These are phyloP conservation scores for Lepilemur ruficaudatus DNA, from an alignment of 2,797 vertebrate genomes.

Conservation along the genomic window DNA sequence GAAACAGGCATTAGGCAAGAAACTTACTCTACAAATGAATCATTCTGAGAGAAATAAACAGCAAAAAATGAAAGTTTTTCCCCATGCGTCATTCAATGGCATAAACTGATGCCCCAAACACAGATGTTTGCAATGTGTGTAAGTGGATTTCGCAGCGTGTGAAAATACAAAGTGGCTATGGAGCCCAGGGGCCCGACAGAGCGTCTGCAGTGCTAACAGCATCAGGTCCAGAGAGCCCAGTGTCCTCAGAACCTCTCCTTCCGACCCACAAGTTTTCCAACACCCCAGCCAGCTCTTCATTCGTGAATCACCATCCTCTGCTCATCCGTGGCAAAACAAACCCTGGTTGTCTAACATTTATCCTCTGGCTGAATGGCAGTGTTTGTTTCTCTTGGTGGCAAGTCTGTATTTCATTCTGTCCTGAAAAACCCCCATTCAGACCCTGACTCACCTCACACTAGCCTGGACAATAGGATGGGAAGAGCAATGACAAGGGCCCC, in stretches of 20 bases:
- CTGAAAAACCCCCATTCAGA: not conserved
- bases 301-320: conserved; percentile 7
- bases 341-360: not conserved
- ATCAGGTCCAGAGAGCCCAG: not conserved
- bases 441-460: not conserved
- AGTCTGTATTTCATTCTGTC: not conserved
- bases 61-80: conserved; percentile 21
- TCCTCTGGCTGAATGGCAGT: not conserved
- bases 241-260: conserved; percentile 27
- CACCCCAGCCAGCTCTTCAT: not conserved
- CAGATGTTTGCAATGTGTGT: not conserved
- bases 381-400: not conserved
- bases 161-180: not conserved
- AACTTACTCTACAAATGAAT: conserved; percentile 24
- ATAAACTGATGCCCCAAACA: not conserved
- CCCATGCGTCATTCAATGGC: conserved; percentile 41
- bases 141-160: not conserved
- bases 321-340: not conserved
- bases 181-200: not conserved
- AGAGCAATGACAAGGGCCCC: not conserved
- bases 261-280: not conserved
- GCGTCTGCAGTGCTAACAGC: not conserved
- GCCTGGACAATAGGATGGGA: not conserved
- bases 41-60: conserved; percentile 57
- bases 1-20: not conserved